phyloP scores from a whole-genome alignment of 2,797 vertebrate genomes.

The Melanitta fusca region DNA sequence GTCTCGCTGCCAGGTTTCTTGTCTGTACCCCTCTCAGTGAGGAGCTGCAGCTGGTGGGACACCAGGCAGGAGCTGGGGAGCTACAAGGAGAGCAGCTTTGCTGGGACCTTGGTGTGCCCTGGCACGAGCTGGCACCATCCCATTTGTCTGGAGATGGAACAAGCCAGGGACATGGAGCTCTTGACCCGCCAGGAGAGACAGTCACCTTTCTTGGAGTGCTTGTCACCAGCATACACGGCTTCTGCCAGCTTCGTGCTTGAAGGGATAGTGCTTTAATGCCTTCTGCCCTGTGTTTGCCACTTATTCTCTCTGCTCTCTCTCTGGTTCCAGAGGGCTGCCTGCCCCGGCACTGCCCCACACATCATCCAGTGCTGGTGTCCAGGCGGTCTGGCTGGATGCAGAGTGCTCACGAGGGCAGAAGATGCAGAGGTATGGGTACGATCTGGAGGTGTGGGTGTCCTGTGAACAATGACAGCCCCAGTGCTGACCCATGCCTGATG shows the following conservation, averaged over 20 bases:
- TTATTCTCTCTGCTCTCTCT: neutral
- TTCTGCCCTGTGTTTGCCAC: neutral
- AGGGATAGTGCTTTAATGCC: neutral
- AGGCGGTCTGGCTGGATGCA: neutral
- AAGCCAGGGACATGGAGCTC: neutral
- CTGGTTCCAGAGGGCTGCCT: neutral
- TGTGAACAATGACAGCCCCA: neutral
- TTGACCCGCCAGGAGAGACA: neutral
- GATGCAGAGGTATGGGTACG: no score
- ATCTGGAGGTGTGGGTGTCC: neutral
- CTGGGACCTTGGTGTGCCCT: neutral
- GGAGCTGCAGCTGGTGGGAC: neutral
- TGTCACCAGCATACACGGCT: neutral
- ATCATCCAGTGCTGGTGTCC: neutral
- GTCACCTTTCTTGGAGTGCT: neutral
- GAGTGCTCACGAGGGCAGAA: neutral
- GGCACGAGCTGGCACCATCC: rapidly evolving
- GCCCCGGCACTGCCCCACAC: neutral
- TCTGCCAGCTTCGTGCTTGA: neutral
- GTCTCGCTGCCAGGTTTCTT: neutral
- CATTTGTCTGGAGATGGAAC: neutral
- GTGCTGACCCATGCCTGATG: neutral
- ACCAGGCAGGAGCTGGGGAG: neutral
- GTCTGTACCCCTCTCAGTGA: neutral
- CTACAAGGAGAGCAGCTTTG: neutral